Conservation (phyloP, 2,888 invertebrate species). For the Siphlonurus alternatus region DNA sequence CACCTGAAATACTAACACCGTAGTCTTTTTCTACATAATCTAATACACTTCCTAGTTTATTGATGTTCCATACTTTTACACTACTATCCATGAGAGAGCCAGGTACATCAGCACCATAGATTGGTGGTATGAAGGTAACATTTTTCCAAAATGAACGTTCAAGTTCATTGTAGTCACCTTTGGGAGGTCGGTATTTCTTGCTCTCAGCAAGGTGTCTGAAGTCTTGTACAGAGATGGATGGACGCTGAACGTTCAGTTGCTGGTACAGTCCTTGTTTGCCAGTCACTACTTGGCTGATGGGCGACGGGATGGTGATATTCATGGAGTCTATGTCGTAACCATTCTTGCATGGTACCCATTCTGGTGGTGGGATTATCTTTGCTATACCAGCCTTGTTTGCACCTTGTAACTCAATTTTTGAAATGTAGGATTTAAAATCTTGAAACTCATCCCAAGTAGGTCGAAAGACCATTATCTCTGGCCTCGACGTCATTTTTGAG, state of each 20-base stretch:
- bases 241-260: conserved; percentile 93
- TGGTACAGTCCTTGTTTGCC: conserved; percentile 93
- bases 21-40: conserved; percentile 34
- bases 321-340: conserved; percentile 59
- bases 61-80: conserved; percentile 38
- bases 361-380: conserved; percentile 83
- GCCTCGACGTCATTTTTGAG: conserved; percentile 10
- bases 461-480: conserved; percentile 56
- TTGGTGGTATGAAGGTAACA: conserved; percentile 85
- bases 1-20: conserved; percentile 33
- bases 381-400: conserved; percentile 92
- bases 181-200: conserved; percentile 19
- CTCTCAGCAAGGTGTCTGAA: conserved; percentile 64
- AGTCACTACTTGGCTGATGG: conserved; percentile 85
- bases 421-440: conserved; percentile 79
- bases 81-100: conserved; percentile 85
- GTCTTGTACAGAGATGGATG: conserved; percentile 74
- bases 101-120: conserved; percentile 97
- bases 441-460: conserved; percentile 97
- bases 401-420: conserved; percentile 77
- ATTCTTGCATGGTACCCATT: conserved; percentile 78
- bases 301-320: conserved; percentile 69
- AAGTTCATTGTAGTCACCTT: conserved; percentile 60
- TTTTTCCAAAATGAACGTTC: conserved; percentile 98
- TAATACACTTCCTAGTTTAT: conserved; percentile 27